Evolutionary conservation across 37 sponge, comb jelly and placozoan species (phyloP).

Genomic region (Crambe crambe): DNA sequence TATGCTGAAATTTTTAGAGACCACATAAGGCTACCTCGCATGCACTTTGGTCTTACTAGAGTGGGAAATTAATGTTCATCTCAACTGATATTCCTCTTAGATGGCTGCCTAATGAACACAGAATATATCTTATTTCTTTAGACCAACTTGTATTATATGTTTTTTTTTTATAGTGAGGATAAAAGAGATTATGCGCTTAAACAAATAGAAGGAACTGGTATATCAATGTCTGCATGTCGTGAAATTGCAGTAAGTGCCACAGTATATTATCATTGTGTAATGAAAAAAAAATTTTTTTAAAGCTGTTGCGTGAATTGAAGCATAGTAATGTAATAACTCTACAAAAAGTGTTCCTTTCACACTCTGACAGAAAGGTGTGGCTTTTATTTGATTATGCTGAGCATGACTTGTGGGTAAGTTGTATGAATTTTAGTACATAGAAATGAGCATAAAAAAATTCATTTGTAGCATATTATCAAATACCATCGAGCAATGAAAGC

Average conservation of each 20-base stretch:
- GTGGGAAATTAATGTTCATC: too few species aligned
- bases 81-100: too few species aligned
- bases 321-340: constrained; percentile 89
- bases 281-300: not conserved
- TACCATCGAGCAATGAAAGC: constrained; percentile 89
- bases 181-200: constrained; percentile 88
- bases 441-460: not conserved
- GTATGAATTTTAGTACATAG: not conserved
- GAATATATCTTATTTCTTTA: too few species aligned
- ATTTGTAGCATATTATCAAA: constrained; percentile 92
- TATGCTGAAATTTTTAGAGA: too few species aligned
- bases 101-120: too few species aligned
- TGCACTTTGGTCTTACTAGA: too few species aligned
- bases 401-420: constrained; percentile 93
- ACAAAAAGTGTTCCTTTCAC: constrained; percentile 89
- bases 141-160: too few species aligned
- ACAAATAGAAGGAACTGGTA: constrained; percentile 92
- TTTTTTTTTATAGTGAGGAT: constrained; percentile 26
- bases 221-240: constrained; percentile 97
- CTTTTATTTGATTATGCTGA: constrained; percentile 94
- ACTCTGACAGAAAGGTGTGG: constrained; percentile 92
- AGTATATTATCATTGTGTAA: too few species aligned
- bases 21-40: too few species aligned
- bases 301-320: constrained; percentile 90
- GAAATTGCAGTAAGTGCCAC: constrained; percentile 93